A percentile compares a stretch with the other conserved stretches of the same genome.
phyloP scores from a whole-genome alignment of 2,113 vertebrate genomes.

The Gallinago media region DNA sequence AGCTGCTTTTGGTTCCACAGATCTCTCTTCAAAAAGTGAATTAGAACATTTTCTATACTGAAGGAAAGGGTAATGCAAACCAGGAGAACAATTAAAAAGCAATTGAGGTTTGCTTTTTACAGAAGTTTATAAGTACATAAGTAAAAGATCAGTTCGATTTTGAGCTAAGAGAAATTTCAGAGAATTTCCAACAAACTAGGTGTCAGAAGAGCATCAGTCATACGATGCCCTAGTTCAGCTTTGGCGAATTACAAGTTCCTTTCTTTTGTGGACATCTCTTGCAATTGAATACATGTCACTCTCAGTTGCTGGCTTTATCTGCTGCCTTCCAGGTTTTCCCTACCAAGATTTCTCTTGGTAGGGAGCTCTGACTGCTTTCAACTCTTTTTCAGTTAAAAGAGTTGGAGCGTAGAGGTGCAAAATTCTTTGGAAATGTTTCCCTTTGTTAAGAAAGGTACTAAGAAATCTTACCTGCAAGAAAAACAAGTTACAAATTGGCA shows the following conservation, averaged over 20 bases:
- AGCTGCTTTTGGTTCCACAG: neutral
- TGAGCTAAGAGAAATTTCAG: neutral
- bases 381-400: neutral
- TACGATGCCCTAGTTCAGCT: neutral
- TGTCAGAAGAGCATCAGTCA: neutral
- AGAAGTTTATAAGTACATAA: too few relatives aligned
- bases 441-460: neutral
- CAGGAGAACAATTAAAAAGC: neutral
- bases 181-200: neutral
- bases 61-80: neutral
- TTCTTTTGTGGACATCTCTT: neutral
- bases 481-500: conserved; percentile 12
- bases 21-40: neutral
- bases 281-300: neutral
- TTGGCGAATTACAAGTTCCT: neutral
- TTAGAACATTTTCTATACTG: neutral
- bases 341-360: neutral
- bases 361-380: neutral
- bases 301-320: neutral
- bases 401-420: neutral
- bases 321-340: neutral
- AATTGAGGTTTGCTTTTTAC: neutral
- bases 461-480: conserved; percentile 2
- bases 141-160: neutral
- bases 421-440: neutral